phyloP scores from a whole-genome alignment of 2,113 vertebrate genomes.

The Seriola rivoliana region DNA sequence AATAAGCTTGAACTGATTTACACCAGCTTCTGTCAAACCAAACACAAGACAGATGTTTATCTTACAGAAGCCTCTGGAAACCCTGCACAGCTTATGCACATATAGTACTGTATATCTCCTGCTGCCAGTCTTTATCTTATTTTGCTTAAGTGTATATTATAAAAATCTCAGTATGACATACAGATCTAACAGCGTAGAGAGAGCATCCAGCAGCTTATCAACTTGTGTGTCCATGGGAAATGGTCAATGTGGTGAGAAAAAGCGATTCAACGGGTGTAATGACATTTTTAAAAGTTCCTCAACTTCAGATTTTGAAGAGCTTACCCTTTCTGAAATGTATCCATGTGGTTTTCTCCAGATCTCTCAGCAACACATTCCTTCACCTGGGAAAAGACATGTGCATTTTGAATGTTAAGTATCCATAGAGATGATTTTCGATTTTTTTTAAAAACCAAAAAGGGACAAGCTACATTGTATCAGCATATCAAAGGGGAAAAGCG shows the following conservation, averaged over 20 bases:
- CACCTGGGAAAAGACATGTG: constrained; percentile 61
- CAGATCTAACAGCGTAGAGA: background rate
- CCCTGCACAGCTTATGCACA: background rate
- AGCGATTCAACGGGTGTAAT: fast-evolving
- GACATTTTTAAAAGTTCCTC: background rate
- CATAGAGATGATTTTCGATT: background rate
- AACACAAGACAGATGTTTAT: background rate
- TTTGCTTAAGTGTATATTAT: constrained; percentile 25
- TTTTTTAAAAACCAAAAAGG: background rate
- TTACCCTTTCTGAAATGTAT: constrained; percentile 86
- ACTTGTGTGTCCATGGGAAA: background rate
- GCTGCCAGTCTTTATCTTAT: constrained; percentile 40
- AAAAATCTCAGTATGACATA: constrained; percentile 10
- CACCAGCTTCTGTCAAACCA: constrained; percentile 12
- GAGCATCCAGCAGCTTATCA: constrained; percentile 11
- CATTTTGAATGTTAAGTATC: background rate
- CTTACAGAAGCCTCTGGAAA: background rate
- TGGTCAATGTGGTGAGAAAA: background rate
- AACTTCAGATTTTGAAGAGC: background rate
- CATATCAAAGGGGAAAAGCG: background rate
- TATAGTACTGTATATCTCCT: background rate
- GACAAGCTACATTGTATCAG: background rate
- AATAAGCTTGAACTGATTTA: constrained; percentile 7
- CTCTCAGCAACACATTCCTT: constrained; percentile 84
- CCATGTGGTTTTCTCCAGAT: constrained; percentile 80